Conservation (phyloP, 2,888 invertebrate species). For the Melinaea menophilus region DNA sequence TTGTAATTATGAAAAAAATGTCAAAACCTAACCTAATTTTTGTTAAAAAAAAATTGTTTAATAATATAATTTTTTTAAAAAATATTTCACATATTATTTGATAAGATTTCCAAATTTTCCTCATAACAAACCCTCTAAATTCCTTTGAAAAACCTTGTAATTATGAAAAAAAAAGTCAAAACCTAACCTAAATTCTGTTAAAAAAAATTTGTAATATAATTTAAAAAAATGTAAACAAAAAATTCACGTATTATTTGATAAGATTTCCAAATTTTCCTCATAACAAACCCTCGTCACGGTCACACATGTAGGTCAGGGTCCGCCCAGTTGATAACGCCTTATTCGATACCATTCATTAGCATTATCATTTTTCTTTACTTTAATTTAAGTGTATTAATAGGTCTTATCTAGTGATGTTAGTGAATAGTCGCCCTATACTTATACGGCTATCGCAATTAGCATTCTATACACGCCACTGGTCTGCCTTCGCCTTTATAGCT, state of each 20-base stretch:
- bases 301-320: conserved; percentile 29
- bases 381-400: too few species aligned
- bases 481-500: conserved; percentile 27
- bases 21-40: too few species aligned
- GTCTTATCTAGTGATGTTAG: not conserved
- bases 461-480: conserved; percentile 25
- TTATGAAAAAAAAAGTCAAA: not conserved
- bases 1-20: too few species aligned
- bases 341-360: conserved; percentile 18
- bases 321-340: conserved; percentile 19
- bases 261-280: too few species aligned
- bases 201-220: not conserved
- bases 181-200: not conserved
- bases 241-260: too few species aligned
- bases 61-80: too few species aligned
- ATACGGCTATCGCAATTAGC: conserved; percentile 28
- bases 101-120: too few species aligned
- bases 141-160: not conserved
- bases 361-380: not conserved
- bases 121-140: not conserved
- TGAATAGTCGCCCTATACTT: not conserved
- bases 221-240: too few species aligned
- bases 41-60: too few species aligned
- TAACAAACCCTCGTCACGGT: conserved; percentile 21
- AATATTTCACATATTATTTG: too few species aligned